Evolutionary conservation across 2,797 vertebrate species (phyloP), one percentile per base, ranked within the genome.

Genomic region (Etheostoma nigrum): DNA sequence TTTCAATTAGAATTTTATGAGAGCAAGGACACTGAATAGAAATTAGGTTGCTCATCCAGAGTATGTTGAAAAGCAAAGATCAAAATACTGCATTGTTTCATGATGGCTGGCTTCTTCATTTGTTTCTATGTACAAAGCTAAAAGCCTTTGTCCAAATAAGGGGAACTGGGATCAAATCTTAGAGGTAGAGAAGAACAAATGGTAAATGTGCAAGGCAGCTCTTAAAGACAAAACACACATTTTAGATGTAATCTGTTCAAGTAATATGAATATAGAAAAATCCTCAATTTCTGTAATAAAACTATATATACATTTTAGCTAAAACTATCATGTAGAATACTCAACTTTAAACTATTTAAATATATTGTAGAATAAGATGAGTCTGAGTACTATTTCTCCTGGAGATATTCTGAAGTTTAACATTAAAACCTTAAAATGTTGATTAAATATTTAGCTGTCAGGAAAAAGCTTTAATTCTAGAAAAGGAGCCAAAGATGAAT

Each of bases 1-100:
- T 87, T 79, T 89, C 75, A 84, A 79, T 86, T 84, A 84, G 78
- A 47, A 64, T 83, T 77, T 77, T 81, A 88, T 75, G 84, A 84
- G 83, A 68, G 80, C 72, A 57, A 85, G 78, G 80, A 81, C 76
- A 65, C 57, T 36, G 77, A 79, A 74, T 40, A 74, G 73, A 78
- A 87, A 83, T 79, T 15, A 78, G 77, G 11, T 62, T 59, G 51
- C 61, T 84, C 65, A 15, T 59, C 27, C 48, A 30, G 59, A 61
- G 30, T 59, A 12, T 42, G 72, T 72, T 81, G 48, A 69, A 7
- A 61, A 67, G 64, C 48, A 14, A 14, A 40, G 59, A 76, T 79
- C 3, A 27, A 81, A 72, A 59, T 65, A 69, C 52, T 1, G 18
- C 51, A 14, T 53, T 15, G 25, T 88, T 72, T 75, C 25, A 72